Conservation (phyloP, 2,888 invertebrate species). For the Xylota segnis region DNA sequence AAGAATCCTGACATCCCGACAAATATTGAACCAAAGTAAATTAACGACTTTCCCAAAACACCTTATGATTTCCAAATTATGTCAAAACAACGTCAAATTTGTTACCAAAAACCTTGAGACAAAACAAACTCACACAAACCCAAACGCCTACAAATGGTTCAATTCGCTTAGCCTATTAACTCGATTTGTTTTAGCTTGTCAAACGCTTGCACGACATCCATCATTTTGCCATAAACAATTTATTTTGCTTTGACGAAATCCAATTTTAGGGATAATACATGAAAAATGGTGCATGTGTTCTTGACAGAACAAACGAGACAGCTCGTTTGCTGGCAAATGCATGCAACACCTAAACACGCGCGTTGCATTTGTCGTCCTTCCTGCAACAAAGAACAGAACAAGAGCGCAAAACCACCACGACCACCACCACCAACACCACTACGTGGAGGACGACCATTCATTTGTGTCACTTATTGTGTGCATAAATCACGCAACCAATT, state of each 20-base stretch:
- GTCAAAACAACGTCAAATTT: slow-evolving; percentile 8
- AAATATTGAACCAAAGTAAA: too few species aligned
- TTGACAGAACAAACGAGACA: slow-evolving; percentile 33
- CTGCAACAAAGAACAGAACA: background rate
- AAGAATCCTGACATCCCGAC: too few species aligned
- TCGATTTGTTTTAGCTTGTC: slow-evolving; percentile 31
- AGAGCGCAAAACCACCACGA: background rate
- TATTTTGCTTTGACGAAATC: slow-evolving; percentile 49
- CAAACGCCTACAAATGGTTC: background rate
- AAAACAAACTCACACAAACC: background rate
- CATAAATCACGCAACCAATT: slow-evolving; percentile 65
- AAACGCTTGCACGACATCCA: slow-evolving; percentile 54
- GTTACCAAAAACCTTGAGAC: background rate
- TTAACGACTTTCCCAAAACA: background rate
- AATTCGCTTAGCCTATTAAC: slow-evolving; percentile 18
- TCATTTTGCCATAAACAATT: slow-evolving; percentile 54
- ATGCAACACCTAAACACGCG: slow-evolving; percentile 37
- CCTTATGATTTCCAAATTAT: background rate
- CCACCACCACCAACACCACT: background rate
- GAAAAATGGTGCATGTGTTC: slow-evolving; percentile 52
- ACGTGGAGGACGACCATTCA: background rate
- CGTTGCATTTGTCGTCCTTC: slow-evolving; percentile 9
- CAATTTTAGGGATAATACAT: slow-evolving; percentile 53
- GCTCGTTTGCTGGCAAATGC: slow-evolving; percentile 15
- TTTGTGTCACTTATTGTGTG: slow-evolving; percentile 59